Percentiles rank a stretch among this genome's conserved stretches.
phyloP scores from a whole-genome alignment of 2,888 invertebrate species.

The Silvanus unidentatus region DNA sequence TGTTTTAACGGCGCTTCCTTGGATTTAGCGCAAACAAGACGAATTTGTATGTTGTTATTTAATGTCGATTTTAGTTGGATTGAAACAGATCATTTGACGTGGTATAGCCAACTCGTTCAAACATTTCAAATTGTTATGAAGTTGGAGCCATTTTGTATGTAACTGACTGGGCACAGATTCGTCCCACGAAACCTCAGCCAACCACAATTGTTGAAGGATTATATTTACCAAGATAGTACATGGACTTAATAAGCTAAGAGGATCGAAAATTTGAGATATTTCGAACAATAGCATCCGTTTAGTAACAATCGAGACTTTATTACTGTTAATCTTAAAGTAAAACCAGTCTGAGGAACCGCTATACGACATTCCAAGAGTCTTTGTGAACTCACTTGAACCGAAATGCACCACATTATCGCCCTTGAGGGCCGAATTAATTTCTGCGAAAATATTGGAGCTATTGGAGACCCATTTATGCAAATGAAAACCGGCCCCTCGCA shows the following conservation, averaged over 20 bases:
- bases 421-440: background rate
- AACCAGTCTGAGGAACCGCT: background rate
- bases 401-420: background rate
- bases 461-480: slow-evolving; percentile 5
- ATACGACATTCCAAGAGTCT: background rate
- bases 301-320: background rate
- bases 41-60: slow-evolving; percentile 24
- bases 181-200: background rate
- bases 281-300: background rate
- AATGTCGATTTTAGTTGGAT: slow-evolving; percentile 14
- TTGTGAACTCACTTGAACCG: background rate
- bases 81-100: slow-evolving; percentile 7
- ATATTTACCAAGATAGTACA: background rate
- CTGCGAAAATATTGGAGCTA: background rate
- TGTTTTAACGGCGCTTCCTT: slow-evolving; percentile 24
- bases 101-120: slow-evolving; percentile 16
- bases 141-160: too few relatives aligned
- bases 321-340: background rate
- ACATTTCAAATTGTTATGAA: too few relatives aligned
- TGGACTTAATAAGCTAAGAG: background rate
- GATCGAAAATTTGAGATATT: background rate
- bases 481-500: background rate
- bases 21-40: slow-evolving; percentile 24
- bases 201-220: background rate
- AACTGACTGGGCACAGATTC: too few relatives aligned